Conservation (phyloP, 2,113 vertebrate genomes). For the Heterotis niloticus region DNA sequence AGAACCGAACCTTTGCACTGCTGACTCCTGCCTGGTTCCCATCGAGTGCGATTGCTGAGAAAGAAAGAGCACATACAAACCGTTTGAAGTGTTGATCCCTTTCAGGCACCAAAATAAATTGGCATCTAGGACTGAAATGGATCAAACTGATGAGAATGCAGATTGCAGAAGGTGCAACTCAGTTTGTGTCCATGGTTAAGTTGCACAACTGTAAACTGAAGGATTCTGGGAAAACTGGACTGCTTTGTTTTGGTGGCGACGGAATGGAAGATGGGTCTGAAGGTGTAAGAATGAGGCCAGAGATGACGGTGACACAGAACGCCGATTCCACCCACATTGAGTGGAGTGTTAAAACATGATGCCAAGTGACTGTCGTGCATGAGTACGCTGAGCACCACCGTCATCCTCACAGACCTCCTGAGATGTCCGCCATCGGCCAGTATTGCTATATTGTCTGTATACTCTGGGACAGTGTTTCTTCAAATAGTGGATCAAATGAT, state of each 20-base stretch:
- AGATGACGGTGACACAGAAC: background rate
- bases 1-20: background rate
- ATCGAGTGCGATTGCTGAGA: too few species aligned
- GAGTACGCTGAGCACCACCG: background rate
- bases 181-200: background rate
- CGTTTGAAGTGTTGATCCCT: background rate
- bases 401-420: slow-evolving; percentile 15
- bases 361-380: slow-evolving; percentile 59
- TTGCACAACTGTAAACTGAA: slow-evolving; percentile 21
- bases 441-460: slow-evolving; percentile 65
- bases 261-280: background rate
- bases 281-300: slow-evolving; percentile 21
- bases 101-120: background rate
- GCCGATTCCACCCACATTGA: background rate
- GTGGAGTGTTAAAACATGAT: slow-evolving; percentile 46
- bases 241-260: slow-evolving; percentile 31
- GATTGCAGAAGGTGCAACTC: background rate
- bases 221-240: slow-evolving; percentile 51
- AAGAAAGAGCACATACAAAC: background rate
- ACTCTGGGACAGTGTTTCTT: slow-evolving; percentile 43
- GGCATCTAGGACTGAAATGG: background rate
- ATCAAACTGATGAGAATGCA: background rate
- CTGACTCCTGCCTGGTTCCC: too few species aligned
- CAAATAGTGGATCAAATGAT: slow-evolving; percentile 21
- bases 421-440: slow-evolving; percentile 51